A percentile compares a stretch with the other conserved stretches of the same genome.
Conservation (phyloP, 2,113 vertebrate species). For the Semnornis frantzii region DNA sequence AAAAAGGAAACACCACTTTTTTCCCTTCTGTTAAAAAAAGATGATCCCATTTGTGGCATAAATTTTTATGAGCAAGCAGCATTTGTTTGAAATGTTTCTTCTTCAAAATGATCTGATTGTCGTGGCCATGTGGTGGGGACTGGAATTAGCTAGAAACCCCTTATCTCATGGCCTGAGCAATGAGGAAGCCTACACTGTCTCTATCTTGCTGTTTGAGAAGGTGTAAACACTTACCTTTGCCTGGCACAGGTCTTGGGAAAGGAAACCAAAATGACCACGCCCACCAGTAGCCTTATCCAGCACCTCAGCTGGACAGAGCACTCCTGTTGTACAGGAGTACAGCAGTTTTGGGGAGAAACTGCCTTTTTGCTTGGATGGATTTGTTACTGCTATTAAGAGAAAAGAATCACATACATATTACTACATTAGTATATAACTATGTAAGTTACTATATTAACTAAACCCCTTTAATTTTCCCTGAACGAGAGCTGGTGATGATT, state of each 20-base stretch:
- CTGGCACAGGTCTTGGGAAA: neutral
- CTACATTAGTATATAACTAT: neutral
- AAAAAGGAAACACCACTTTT: neutral
- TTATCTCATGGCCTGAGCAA: neutral
- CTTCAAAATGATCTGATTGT: neutral
- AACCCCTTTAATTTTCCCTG: neutral
- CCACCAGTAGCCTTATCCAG: neutral
- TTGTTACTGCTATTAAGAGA: rapidly evolving
- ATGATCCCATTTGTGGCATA: neutral
- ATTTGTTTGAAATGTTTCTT: conserved; percentile 36
- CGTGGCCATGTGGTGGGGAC: neutral
- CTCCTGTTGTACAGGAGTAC: neutral
- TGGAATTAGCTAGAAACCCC: neutral
- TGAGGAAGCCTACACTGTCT: neutral
- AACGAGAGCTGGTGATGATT: neutral
- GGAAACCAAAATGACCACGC: neutral
- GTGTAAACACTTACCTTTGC: neutral
- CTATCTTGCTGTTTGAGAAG: neutral
- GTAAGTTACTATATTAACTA: neutral
- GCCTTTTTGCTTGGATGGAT: neutral
- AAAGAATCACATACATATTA: neutral
- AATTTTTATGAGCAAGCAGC: neutral
- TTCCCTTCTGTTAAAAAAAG: neutral
- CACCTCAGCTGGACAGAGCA: neutral
- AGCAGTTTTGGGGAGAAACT: neutral